phyloP scores from a whole-genome alignment of 2,797 vertebrate species.

The Orientallactaga sibirica region DNA sequence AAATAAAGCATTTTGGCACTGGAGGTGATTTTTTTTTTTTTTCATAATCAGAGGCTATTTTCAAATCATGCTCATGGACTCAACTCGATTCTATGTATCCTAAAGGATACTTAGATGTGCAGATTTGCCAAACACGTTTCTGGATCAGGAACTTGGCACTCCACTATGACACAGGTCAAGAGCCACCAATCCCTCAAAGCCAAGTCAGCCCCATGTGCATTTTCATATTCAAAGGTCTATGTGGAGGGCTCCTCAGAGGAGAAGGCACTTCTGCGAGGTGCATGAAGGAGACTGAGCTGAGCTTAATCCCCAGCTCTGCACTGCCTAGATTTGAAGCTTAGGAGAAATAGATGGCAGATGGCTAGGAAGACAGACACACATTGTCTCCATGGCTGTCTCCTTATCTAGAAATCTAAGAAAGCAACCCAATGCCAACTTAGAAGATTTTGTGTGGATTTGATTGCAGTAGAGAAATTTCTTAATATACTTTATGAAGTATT shows the following conservation, averaged over 20 bases:
- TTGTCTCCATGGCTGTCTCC: neutral
- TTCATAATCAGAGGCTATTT: conserved; percentile 1
- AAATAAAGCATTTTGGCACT: conserved; percentile 4
- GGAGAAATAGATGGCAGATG: neutral
- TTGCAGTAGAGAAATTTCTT: neutral
- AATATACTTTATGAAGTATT: neutral
- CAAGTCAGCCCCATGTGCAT: neutral
- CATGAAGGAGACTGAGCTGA: neutral
- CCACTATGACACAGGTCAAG: neutral
- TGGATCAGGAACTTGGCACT: conserved; percentile 17
- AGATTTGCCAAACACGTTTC: neutral
- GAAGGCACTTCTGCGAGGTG: neutral
- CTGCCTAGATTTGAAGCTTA: neutral
- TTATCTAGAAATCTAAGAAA: conserved; percentile 38
- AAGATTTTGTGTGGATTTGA: neutral
- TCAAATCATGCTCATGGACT: neutral
- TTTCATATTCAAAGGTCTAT: neutral
- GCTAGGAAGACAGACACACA: neutral
- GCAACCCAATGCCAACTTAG: neutral
- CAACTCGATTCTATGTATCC: neutral
- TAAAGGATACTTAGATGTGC: neutral
- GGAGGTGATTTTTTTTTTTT: neutral
- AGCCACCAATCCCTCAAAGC: conserved; percentile 20
- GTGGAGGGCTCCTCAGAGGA: neutral
- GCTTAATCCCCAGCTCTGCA: neutral